Percentiles rank a stretch among this genome's conserved stretches.
These are phyloP conservation scores for Heterodera carotae DNA, from an alignment of 1,140 invertebrate genomes.

Conservation along the genomic window DNA sequence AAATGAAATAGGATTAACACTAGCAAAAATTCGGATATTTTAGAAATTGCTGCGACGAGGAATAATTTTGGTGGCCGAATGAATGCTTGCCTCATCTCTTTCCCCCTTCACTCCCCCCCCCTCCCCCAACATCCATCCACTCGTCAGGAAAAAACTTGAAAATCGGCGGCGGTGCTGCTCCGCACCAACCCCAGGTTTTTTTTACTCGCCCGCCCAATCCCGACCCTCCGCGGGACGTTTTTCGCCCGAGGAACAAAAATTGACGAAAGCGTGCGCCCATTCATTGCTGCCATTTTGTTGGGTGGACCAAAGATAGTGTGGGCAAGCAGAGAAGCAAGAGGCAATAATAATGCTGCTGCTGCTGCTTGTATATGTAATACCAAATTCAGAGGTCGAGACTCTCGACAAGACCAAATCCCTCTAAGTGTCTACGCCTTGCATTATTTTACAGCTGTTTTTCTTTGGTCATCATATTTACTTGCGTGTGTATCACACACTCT, in stretches of 20 bases:
- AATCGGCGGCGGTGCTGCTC: conserved; percentile 12
- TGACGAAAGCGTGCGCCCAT: background rate
- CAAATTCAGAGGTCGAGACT: background rate
- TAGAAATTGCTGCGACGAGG: background rate
- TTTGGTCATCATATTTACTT: background rate
- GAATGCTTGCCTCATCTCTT: background rate
- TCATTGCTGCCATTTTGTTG: background rate
- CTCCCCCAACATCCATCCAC: background rate
- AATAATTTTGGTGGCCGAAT: background rate
- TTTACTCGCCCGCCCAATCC: conserved; percentile 2
- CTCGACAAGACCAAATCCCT: background rate
- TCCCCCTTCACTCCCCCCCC: background rate
- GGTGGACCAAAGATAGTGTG: background rate
- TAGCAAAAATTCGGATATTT: background rate
- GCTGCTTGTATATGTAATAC: too few relatives aligned
- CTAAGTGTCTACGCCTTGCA: background rate
- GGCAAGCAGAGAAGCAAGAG: background rate
- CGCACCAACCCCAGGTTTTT: conserved; percentile 10
- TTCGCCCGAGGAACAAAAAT: conserved; percentile 5
- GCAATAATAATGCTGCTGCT: conserved; percentile 1
- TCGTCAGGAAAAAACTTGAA: background rate
- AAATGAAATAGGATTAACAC: background rate
- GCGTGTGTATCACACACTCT: background rate
- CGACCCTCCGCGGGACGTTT: conserved; percentile 1
- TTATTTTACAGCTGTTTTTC: background rate